Conservation (phyloP, 2,797 vertebrate genomes). For the Hozukius guyotensis region DNA sequence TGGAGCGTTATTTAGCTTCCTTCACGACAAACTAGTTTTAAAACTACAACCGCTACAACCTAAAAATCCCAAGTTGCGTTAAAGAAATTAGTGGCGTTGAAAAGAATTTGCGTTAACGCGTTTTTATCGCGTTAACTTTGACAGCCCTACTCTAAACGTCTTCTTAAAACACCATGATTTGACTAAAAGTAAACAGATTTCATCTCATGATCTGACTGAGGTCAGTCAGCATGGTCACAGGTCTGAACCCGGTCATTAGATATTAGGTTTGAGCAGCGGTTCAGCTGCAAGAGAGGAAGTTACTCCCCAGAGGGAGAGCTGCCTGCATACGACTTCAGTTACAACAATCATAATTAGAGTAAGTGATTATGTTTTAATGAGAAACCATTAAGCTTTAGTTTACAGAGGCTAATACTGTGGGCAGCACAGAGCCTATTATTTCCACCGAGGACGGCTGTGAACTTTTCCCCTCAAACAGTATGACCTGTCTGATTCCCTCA, state of each 20-base stretch:
- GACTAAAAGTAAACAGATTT: background rate
- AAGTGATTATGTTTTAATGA: constrained; percentile 52
- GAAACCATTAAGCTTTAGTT: constrained; percentile 32
- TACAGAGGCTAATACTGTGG: constrained; percentile 28
- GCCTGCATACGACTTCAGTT: constrained; percentile 29
- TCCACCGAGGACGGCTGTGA: constrained; percentile 19
- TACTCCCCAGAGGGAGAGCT: constrained; percentile 10
- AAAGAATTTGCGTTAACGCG: background rate
- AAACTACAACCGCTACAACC: background rate
- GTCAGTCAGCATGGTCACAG: background rate
- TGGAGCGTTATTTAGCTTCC: no score
- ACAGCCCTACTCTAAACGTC: no score
- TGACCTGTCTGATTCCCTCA: background rate
- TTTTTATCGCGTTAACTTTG: no score
- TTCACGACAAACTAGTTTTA: no score
- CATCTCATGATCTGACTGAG: background rate
- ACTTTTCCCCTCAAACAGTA: constrained; percentile 28
- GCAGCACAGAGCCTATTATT: constrained; percentile 7
- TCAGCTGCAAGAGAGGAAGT: background rate
- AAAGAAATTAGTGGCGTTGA: no score
- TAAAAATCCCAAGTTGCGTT: no score
- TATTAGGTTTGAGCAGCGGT: background rate
- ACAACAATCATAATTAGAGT: constrained; percentile 40
- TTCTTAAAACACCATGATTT: background rate
- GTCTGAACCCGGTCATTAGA: background rate